Evolutionary conservation across 2,797 vertebrate genomes (phyloP).

Genomic region (Epinephelus coioides): DNA sequence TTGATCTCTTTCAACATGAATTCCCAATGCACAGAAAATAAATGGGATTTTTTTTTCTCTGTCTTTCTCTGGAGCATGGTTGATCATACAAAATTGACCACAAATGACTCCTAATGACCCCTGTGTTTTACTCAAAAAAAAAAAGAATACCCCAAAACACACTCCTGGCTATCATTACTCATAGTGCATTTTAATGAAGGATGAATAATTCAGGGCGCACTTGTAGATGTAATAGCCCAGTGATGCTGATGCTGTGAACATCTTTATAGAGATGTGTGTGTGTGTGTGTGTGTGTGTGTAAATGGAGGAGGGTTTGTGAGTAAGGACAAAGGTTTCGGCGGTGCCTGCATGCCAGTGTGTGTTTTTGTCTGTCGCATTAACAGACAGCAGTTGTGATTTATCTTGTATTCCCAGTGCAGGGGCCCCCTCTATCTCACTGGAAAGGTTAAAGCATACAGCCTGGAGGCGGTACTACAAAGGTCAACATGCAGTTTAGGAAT

Average conservation of each 20-base stretch:
- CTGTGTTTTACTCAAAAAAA: conserved; percentile 70
- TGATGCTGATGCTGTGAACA: conserved; percentile 45
- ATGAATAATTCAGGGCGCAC: conserved; percentile 78
- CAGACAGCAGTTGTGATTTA: conserved; percentile 75
- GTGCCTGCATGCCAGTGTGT: conserved; percentile 47
- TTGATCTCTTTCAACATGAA: conserved; percentile 80
- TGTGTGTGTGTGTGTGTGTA: background rate
- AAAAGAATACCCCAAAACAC: conserved; percentile 63
- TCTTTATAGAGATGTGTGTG: conserved; percentile 48
- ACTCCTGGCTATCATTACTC: conserved; percentile 73
- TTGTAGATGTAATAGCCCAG: conserved; percentile 60
- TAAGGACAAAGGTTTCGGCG: conserved; percentile 38
- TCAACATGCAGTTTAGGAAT: conserved; percentile 79
- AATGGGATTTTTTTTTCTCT: conserved; percentile 73
- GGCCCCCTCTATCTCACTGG: conserved; percentile 73
- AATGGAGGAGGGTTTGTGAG: conserved; percentile 20
- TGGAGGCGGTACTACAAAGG: conserved; percentile 80
- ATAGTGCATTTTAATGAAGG: conserved; percentile 76
- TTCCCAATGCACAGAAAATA: conserved; percentile 74
- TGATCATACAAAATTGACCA: conserved; percentile 82
- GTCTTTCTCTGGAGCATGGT: conserved; percentile 71
- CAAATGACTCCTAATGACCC: conserved; percentile 81
- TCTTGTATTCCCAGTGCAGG: conserved; percentile 77
- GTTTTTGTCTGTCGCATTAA: conserved; percentile 62
- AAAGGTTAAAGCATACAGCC: conserved; percentile 85